Percentiles rank a stretch among this genome's conserved stretches.
Conservation (phyloP, 2,888 invertebrate species). For the Thumatha senex region DNA sequence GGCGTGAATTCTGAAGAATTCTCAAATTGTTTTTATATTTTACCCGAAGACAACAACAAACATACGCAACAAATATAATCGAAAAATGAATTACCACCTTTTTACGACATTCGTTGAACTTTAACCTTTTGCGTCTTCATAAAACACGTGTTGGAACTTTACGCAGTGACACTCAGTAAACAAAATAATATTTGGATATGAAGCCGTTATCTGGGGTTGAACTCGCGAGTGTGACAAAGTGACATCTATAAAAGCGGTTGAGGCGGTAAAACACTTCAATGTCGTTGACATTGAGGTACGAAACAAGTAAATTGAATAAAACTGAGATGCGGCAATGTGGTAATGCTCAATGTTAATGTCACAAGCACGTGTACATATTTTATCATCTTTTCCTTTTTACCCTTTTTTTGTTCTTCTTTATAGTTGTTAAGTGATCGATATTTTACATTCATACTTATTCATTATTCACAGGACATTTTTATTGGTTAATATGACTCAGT, state of each 20-base stretch:
- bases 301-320: constrained; percentile 41
- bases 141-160: constrained; percentile 17
- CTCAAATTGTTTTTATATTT: neutral
- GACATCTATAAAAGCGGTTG: constrained; percentile 70
- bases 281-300: constrained; percentile 50
- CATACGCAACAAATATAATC: no score
- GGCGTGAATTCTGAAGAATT: no score
- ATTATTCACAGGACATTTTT: no score
- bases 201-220: constrained; percentile 63
- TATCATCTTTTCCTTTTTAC: no score
- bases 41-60: neutral
- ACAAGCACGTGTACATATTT: no score
- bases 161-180: constrained; percentile 41
- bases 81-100: neutral
- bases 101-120: neutral
- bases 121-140: constrained; percentile 5
- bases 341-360: neutral
- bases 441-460: no score
- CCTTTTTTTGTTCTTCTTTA: no score
- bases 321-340: constrained; percentile 29
- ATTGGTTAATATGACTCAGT: no score
- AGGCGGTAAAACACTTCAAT: constrained; percentile 67
- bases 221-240: constrained; percentile 67
- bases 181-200: constrained; percentile 52
- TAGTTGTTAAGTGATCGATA: no score